Evolutionary conservation across 2,797 vertebrate species (phyloP).

Genomic region (Percopsis omiscomaycus): DNA sequence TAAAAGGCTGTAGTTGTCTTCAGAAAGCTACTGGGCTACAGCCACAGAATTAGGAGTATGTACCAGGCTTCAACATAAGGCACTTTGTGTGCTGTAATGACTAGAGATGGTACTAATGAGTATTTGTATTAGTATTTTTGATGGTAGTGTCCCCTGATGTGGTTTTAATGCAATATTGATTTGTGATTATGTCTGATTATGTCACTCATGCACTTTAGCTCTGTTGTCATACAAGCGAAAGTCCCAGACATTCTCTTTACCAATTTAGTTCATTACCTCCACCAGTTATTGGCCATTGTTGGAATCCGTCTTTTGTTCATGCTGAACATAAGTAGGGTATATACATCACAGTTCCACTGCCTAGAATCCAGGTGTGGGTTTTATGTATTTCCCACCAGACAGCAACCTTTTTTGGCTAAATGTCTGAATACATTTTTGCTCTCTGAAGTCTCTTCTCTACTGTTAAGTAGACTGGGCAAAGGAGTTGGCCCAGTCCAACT

Average conservation of each 20-base stretch:
- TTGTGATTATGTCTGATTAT: slow-evolving; percentile 48
- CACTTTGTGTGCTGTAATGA: slow-evolving; percentile 4
- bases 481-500: too few relatives aligned
- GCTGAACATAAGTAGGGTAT: background rate
- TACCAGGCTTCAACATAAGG: slow-evolving; percentile 11
- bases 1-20: slow-evolving; percentile 16
- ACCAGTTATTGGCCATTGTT: background rate
- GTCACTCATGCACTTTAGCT: slow-evolving; percentile 31
- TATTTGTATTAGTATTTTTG: slow-evolving; percentile 1
- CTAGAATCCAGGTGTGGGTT: too few relatives aligned
- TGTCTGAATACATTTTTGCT: background rate
- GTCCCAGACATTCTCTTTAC: slow-evolving; percentile 5
- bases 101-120: background rate
- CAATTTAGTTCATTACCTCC: slow-evolving; percentile 2
- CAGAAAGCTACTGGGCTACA: slow-evolving; percentile 10
- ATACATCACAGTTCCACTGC: too few relatives aligned
- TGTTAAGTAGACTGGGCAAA: too few relatives aligned
- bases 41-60: background rate
- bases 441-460: too few relatives aligned
- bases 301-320: background rate
- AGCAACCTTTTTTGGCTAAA: background rate
- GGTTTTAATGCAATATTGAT: slow-evolving; percentile 58
- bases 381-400: too few relatives aligned
- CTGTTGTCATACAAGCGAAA: slow-evolving; percentile 13
- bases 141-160: slow-evolving; percentile 30